Evolutionary conservation across 2,797 vertebrate genomes (phyloP).

Genomic region (Knipowitschia caucasica): DNA sequence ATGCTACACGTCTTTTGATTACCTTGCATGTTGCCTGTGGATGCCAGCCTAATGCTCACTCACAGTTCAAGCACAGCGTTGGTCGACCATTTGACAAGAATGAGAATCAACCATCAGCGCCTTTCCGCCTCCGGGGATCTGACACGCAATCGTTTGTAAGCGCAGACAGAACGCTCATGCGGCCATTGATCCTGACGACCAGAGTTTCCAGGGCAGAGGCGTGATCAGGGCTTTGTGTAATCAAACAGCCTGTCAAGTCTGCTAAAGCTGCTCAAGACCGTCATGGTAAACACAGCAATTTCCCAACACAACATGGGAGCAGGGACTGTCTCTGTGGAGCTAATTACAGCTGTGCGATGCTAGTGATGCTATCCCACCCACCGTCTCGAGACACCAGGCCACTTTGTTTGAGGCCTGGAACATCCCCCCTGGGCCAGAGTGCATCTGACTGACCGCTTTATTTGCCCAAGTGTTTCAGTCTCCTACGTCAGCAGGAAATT

Average conservation of each 20-base stretch:
- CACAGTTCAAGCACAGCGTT: background rate
- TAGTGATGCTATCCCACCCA: constrained; percentile 9
- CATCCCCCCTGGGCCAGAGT: constrained; percentile 44
- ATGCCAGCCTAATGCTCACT: too few species aligned
- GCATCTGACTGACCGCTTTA: constrained; percentile 16
- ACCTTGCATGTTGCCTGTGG: background rate
- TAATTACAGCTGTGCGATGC: constrained; percentile 51
- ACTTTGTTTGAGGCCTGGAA: constrained; percentile 35
- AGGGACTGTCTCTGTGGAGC: constrained; percentile 47
- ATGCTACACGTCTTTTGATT: too few species aligned
- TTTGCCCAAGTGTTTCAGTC: constrained; percentile 23
- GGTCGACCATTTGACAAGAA: background rate
- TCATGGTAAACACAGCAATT: constrained; percentile 4
- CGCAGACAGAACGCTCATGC: background rate
- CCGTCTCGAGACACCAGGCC: too few species aligned
- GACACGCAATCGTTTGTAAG: constrained; percentile 6
- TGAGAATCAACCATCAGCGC: background rate
- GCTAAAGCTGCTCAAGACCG: background rate
- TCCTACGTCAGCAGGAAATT: constrained; percentile 4
- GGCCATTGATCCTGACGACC: constrained; percentile 1
- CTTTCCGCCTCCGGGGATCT: background rate
- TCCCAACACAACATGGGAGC: constrained; percentile 22
- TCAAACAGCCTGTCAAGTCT: background rate
- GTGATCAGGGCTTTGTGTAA: background rate
- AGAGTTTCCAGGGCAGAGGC: background rate